Base-by-base conservation (phyloP, 2,888 invertebrate genomes). In the Willowsia nigromaculata region DNA sequence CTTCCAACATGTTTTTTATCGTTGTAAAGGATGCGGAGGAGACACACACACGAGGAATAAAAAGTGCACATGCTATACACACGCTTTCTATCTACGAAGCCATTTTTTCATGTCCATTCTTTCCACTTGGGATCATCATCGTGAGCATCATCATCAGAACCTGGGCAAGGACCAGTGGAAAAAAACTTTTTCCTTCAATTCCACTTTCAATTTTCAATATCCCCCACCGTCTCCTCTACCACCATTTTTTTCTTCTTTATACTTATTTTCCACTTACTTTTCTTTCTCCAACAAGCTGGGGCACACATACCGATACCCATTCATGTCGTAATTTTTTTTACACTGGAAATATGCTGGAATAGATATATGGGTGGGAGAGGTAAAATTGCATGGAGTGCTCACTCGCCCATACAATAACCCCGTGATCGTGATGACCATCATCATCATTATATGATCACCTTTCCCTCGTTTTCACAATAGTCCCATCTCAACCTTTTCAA, bases 201-300 rank as follows among this genome's bases (percentile, higher is more conserved):
- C 85, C 59, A 85, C 76, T 85, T 85, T 85, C 85, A 85, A 74
- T 85, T 76, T 85, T 76, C 76, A 76, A 85, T 74, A 56, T 74
- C 85, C 43, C 37, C 53, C 43, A 53, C 76, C 18, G 11, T 22
- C 71, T 9, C 43, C 53, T 37, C 15, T 68, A 33, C 27, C 11
- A n/a, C 50, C 6, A 3, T 13, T 47, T 18, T 47, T 43, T 74
- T 15, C 15, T 37, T 43, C 30, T 43, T n/a, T n/a, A n/a, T n/a
- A 7, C 74, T 74, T 47, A 47, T 74, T 47, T 47, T 74, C 74
- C 74, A 74, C 74, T 74, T 50, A 33, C 37, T 78, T 53, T 78
- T 56, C 37, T 78, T 53, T 78, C 33, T 56, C 56, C 56, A 78
- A 27, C 47, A 27, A 50, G 50, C 50, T 0, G 30, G 27, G 40